Percentiles rank a stretch among this genome's conserved stretches.
These are phyloP conservation scores for Ennomos fuscantarius DNA, from an alignment of 2,888 invertebrate genomes.

Conservation along the genomic window DNA sequence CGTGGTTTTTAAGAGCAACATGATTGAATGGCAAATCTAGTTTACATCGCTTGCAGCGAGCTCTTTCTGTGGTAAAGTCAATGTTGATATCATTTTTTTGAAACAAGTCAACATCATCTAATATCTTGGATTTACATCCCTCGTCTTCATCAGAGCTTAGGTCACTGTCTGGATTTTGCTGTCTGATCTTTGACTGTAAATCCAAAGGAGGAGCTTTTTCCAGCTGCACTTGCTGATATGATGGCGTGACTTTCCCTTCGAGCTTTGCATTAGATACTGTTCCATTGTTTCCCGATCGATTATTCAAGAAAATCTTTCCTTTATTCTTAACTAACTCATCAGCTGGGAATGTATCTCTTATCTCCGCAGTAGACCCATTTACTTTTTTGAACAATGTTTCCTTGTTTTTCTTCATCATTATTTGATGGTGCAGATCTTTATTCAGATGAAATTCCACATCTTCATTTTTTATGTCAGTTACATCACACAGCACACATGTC, in stretches of 20 bases:
- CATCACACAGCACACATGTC: not conserved
- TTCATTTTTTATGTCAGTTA: not conserved
- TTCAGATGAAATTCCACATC: not conserved
- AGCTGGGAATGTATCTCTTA: not conserved
- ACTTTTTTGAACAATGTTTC: not conserved
- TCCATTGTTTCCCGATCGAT: not conserved
- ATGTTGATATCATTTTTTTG: conserved; percentile 50
- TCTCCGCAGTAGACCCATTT: not conserved
- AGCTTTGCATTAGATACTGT: not conserved
- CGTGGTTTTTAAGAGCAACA: conserved; percentile 6
- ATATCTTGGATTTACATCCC: not conserved
- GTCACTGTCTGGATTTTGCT: not conserved
- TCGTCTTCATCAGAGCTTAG: not conserved
- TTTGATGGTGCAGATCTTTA: not conserved
- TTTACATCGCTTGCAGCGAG: conserved; percentile 21
- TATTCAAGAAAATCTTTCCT: not conserved
- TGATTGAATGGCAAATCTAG: conserved; percentile 3
- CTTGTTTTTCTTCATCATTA: conserved; percentile 4
- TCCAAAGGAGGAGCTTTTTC: not conserved
- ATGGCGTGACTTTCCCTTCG: conserved; percentile 5
- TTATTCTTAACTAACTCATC: conserved; percentile 1
- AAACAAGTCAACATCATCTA: conserved; percentile 38
- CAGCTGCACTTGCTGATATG: not conserved
- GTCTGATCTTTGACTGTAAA: not conserved
- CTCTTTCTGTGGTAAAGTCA: conserved; percentile 44